Conservation (phyloP, 2,113 vertebrate genomes). For the Ailuropoda melanoleuca region DNA sequence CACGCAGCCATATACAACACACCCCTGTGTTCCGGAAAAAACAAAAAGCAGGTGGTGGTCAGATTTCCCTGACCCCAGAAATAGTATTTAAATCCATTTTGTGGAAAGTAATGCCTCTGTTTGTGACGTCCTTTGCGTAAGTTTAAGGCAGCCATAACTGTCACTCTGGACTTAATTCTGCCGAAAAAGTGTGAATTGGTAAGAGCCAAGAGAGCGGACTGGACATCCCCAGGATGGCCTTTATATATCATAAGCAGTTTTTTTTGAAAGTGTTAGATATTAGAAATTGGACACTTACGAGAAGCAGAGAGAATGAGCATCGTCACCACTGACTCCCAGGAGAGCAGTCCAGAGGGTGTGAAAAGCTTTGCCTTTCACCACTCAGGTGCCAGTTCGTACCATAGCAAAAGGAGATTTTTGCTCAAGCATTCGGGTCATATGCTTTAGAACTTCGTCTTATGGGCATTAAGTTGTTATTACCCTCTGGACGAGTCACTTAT, state of each 20-base stretch:
- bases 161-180: neutral
- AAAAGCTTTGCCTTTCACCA: neutral
- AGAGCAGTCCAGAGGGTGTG: neutral
- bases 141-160: neutral
- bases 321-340: neutral
- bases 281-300: neutral
- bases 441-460: slow-evolving; percentile 23
- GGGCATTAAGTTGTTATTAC: neutral
- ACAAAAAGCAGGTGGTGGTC: neutral
- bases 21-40: neutral
- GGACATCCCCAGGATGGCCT: neutral
- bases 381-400: neutral
- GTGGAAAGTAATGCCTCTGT: neutral
- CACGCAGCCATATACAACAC: neutral
- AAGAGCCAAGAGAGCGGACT: neutral
- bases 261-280: neutral
- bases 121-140: neutral
- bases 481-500: slow-evolving; percentile 24
- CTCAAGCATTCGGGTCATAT: neutral
- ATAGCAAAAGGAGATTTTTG: neutral
- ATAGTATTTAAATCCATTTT: neutral
- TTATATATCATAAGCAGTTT: neutral
- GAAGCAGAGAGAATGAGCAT: neutral
- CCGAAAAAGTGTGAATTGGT: neutral
- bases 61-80: neutral